phyloP scores from a whole-genome alignment of 2,888 invertebrate genomes.

The Epinotia ramella region DNA sequence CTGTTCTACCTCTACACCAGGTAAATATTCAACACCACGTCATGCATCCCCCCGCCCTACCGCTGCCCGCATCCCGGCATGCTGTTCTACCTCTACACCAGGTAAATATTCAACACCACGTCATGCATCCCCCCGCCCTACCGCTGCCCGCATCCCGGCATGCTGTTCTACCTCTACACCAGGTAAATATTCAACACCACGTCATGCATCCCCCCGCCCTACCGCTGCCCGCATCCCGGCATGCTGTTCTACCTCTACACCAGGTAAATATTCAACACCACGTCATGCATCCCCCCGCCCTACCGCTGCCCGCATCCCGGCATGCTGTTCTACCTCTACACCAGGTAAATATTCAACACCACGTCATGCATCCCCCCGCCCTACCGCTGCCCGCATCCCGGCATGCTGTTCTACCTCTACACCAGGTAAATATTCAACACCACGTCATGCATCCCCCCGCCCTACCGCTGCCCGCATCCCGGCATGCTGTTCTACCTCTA shows the following conservation, averaged over 20 bases:
- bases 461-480: slow-evolving; percentile 92
- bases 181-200: slow-evolving; percentile 91
- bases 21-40: slow-evolving; percentile 92
- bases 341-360: slow-evolving; percentile 90
- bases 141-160: slow-evolving; percentile 92
- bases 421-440: slow-evolving; percentile 91
- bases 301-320: slow-evolving; percentile 93
- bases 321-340: slow-evolving; percentile 93
- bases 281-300: slow-evolving; percentile 92
- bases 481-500: slow-evolving; percentile 93
- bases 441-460: slow-evolving; percentile 92
- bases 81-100: slow-evolving; percentile 91
- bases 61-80: slow-evolving; percentile 93
- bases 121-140: slow-evolving; percentile 93
- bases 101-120: slow-evolving; percentile 90
- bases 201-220: slow-evolving; percentile 93
- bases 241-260: slow-evolving; percentile 93
- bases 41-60: slow-evolving; percentile 92
- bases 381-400: slow-evolving; percentile 92
- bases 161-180: slow-evolving; percentile 92
- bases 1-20: slow-evolving; percentile 93
- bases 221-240: slow-evolving; percentile 92
- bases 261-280: slow-evolving; percentile 90
- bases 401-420: slow-evolving; percentile 93
- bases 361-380: slow-evolving; percentile 93